Base-by-base conservation (phyloP, 2,113 vertebrate genomes). In the Corythornis cristatus region DNA sequence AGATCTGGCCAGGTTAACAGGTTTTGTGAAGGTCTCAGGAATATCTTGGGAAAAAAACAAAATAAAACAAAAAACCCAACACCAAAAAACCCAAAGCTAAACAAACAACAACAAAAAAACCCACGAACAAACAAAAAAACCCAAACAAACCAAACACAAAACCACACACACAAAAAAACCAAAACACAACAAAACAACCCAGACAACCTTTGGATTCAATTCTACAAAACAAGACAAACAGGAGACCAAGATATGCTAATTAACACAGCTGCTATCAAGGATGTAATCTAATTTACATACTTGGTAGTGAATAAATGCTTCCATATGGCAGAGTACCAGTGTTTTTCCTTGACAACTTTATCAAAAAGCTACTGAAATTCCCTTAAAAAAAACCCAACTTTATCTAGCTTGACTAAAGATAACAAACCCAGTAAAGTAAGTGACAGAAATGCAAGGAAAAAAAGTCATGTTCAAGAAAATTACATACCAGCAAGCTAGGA, bases 271-370 rank as follows among this genome's bases (percentile, higher is more conserved):
- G 95, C 58, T 61, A 89, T 95, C 73, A 83, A 95, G 87, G 89
- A 91, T 96, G 89, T 96, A 93, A 96, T 95, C 93, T 95, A 75
- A 96, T 96, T 96, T 96, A 46, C 94, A 96, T 96, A 96, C 85
- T 95, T 93, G 72, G 84, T 94, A 74, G 68, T 71, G 72, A 93
- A 93, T 96, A 95, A 96, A 93, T 83, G 61, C 65, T 95, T 95
- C 96, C 93, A 95, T 96, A 96, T 96, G 96, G 95, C 96, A 95
- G 61, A 93, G 35, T 77, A 96, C 79, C 94, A 95, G 65, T 75
- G 80, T 93, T 96, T 93, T 96, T 95, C 75, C 72, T 91, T 96
- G 96, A 96, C 93, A 96, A 95, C 96, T 96, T 93, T 91, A 96
- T 96, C 95, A 95, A 95, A 89, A 93, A 89, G 82, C n/a, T 54